Evolutionary conservation across 2,113 vertebrate genomes (phyloP).

Genomic region (Lepus europaeus): DNA sequence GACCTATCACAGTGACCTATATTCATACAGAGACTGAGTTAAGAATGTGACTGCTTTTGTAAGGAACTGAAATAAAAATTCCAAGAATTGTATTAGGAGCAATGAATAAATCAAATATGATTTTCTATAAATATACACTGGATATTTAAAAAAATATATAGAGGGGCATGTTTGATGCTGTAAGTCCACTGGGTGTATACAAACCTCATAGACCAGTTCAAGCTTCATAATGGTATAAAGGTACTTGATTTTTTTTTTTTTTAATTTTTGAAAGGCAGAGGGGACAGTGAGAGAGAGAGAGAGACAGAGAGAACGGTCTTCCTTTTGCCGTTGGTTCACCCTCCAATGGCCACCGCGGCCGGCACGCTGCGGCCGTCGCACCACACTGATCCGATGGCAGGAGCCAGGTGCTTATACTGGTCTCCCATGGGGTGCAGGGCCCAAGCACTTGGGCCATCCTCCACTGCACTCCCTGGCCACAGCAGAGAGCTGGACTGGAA

Average conservation of each 20-base stretch:
- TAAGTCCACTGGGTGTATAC: neutral
- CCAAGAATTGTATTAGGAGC: conserved; percentile 71
- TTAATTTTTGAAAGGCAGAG: too few species aligned
- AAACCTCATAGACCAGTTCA: conserved; percentile 27
- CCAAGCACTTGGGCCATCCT: too few species aligned
- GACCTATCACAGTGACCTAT: conserved; percentile 72
- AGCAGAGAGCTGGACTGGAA: too few species aligned
- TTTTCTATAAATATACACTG: conserved; percentile 41
- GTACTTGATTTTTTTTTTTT: conserved; percentile 25
- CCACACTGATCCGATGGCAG: too few species aligned
- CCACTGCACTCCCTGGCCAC: too few species aligned
- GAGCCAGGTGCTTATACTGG: too few species aligned
- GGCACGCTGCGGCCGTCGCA: too few species aligned
- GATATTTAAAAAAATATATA: conserved; percentile 73
- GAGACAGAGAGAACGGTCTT: too few species aligned
- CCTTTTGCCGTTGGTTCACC: too few species aligned
- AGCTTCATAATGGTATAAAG: neutral
- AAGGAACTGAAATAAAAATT: conserved; percentile 81
- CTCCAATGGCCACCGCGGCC: too few species aligned
- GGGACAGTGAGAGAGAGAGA: too few species aligned
- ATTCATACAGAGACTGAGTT: conserved; percentile 71
- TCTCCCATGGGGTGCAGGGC: too few species aligned
- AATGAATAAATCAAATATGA: conserved; percentile 77
- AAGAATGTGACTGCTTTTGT: conserved; percentile 82
- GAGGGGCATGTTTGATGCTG: neutral